Evolutionary conservation across 2,113 vertebrate species (phyloP).

Genomic region (Channa argus): DNA sequence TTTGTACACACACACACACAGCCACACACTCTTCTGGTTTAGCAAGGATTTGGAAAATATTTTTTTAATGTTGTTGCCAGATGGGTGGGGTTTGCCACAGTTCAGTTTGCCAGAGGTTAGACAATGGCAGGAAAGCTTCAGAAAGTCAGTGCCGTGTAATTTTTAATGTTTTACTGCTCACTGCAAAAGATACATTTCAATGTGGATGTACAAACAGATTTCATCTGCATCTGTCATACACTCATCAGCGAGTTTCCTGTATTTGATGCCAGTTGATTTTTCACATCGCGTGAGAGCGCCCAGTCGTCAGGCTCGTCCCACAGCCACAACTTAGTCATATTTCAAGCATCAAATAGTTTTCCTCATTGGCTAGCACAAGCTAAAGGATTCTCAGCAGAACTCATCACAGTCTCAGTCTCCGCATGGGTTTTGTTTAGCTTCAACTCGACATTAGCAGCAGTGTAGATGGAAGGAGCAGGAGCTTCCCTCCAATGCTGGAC

Average conservation of each 20-base stretch:
- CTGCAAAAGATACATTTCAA: too few species aligned
- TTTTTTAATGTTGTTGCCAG: not conserved
- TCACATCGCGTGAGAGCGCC: conserved; percentile 47
- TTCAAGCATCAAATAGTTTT: conserved; percentile 48
- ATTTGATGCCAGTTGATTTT: conserved; percentile 22
- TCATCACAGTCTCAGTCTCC: conserved; percentile 17
- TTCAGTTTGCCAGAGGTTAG: not conserved
- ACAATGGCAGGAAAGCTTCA: conserved; percentile 54
- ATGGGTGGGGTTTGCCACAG: conserved; percentile 17
- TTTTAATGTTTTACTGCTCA: conserved; percentile 31
- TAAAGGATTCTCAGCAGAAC: conserved; percentile 23
- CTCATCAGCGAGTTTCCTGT: not conserved
- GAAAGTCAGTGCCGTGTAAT: not conserved
- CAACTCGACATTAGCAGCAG: conserved; percentile 26
- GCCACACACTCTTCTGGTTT: not conserved
- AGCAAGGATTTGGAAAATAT: not conserved
- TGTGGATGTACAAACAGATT: not conserved
- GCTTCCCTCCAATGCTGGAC: too few species aligned
- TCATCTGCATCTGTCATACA: not conserved
- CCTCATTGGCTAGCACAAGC: not conserved
- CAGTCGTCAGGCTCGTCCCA: conserved; percentile 23
- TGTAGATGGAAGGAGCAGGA: not conserved
- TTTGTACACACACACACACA: not conserved
- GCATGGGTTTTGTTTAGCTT: conserved; percentile 48
- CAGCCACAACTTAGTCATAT: conserved; percentile 48